phyloP scores from a whole-genome alignment of 2,888 invertebrate species.

The Exocentrus adspersus region DNA sequence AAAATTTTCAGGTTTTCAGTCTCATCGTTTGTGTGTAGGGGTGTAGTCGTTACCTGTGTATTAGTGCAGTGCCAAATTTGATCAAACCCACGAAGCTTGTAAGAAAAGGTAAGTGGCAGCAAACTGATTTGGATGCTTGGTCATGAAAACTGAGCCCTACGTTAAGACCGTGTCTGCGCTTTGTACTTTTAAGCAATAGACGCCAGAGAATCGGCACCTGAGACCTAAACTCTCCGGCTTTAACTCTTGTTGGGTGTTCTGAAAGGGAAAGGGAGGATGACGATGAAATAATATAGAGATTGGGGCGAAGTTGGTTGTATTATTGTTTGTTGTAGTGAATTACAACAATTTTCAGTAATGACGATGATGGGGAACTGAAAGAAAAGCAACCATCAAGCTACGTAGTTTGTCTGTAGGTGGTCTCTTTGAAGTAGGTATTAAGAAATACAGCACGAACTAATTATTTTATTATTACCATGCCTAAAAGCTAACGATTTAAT shows the following conservation, averaged over 20 bases:
- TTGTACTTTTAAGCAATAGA: background rate
- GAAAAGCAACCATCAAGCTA: too few relatives aligned
- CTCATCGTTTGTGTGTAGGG: slow-evolving; percentile 43
- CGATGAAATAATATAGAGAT: slow-evolving; percentile 5
- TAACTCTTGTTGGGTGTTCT: slow-evolving; percentile 29
- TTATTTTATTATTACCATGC: too few relatives aligned
- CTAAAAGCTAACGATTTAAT: too few relatives aligned
- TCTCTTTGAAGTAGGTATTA: too few relatives aligned
- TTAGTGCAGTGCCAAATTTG: slow-evolving; percentile 43
- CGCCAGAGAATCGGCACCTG: slow-evolving; percentile 25
- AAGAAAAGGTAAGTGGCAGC: slow-evolving; percentile 40
- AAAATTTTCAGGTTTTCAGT: slow-evolving; percentile 49
- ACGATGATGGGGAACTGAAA: too few relatives aligned
- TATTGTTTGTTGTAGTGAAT: too few relatives aligned
- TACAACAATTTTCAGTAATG: too few relatives aligned
- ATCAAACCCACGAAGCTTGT: slow-evolving; percentile 24
- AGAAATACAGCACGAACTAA: too few relatives aligned
- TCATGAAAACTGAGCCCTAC: too few relatives aligned
- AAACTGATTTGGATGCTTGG: background rate
- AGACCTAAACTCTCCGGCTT: slow-evolving; percentile 30
- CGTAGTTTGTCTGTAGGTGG: too few relatives aligned
- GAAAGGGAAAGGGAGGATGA: slow-evolving; percentile 33
- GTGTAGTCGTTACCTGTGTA: slow-evolving; percentile 42
- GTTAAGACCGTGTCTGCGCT: too few relatives aligned
- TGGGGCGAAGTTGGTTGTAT: too few relatives aligned